phyloP scores from a whole-genome alignment of 2,797 vertebrate genomes.

The Microhierax caerulescens region DNA sequence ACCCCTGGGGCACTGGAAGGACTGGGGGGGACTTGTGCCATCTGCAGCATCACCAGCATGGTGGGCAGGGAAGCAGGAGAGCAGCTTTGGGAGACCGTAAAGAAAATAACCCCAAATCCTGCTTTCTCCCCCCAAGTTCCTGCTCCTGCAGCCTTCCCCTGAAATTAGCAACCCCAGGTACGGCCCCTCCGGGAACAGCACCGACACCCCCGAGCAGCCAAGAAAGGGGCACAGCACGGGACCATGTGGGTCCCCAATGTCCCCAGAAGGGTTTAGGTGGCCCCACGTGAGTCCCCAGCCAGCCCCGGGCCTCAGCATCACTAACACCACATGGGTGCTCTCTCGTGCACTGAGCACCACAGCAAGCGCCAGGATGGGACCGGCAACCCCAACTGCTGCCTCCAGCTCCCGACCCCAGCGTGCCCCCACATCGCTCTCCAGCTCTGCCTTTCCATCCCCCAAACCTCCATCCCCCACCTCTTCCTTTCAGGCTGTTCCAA shows the following conservation, averaged over 20 bases:
- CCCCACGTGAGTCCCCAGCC: neutral
- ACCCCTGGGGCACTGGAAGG: neutral
- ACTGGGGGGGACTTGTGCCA: accelerated
- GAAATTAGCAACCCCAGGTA: neutral
- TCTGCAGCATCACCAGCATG: neutral
- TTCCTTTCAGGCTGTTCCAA: neutral
- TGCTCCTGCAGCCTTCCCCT: neutral
- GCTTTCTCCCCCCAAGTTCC: neutral
- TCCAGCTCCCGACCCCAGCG: neutral
- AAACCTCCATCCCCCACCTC: neutral
- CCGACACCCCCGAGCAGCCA: neutral
- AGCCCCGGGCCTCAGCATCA: neutral
- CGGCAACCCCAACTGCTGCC: neutral
- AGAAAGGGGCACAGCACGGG: neutral
- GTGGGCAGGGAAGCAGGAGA: neutral
- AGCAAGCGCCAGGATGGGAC: neutral
- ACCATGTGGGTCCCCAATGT: neutral
- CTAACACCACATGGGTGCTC: neutral
- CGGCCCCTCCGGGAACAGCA: neutral
- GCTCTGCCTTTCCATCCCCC: neutral
- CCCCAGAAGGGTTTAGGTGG: neutral
- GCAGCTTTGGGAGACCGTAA: neutral
- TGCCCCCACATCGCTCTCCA: accelerated
- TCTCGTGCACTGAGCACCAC: neutral
- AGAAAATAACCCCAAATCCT: neutral